Evolutionary conservation across 2,888 invertebrate genomes (phyloP), one percentile per base, ranked within the genome.

Genomic region (Listrodromus nycthemerus): DNA sequence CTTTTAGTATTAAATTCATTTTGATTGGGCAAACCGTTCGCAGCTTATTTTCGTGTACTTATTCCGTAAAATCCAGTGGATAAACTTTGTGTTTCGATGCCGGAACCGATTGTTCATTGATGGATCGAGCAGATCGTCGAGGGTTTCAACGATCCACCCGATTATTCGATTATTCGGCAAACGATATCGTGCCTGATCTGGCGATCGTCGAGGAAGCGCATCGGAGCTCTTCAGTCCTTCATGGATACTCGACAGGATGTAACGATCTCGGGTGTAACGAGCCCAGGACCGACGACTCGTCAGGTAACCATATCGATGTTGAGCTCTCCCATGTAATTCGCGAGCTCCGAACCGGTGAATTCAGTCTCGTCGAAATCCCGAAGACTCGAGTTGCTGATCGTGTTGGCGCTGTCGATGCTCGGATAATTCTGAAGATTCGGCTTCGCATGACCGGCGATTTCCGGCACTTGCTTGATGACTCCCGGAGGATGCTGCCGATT

Each of bases 361-460:
- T 96, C 96, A 48, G 95, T 94, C 74, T 95, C 96, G 88, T 96
- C 96, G 85, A 96, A 94, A 91, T 96, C 96, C 75, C 96, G 95
- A n/a, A 97, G 94, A 89, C 96, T 96, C 80, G 96, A 96, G 93
- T 97, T 96, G 91, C 96, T 96, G 89, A 97, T 96, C 82, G 95
- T 94, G 86, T 94, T 94, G 3, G 91, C 93, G 55, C 94, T 94
- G 37, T 94, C 93, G 84, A 94, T 95, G 50, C 95, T 94, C 63
- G 94, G 94, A 27, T 94, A 94, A 67, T 94, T 94, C 27, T 93
- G 92, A 70, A 95, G 94, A 27, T 83, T 86, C 0, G 50, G 75
- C 4, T 61, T 77, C n/a, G 48, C n/a, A 3, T 69, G 55, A n/a
- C 58, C 82, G 1, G 84, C 78, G 2, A 76, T 67, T 66, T 87